phyloP scores from a whole-genome alignment of 2,797 vertebrate species.

The Kryptopterus vitreolus region DNA sequence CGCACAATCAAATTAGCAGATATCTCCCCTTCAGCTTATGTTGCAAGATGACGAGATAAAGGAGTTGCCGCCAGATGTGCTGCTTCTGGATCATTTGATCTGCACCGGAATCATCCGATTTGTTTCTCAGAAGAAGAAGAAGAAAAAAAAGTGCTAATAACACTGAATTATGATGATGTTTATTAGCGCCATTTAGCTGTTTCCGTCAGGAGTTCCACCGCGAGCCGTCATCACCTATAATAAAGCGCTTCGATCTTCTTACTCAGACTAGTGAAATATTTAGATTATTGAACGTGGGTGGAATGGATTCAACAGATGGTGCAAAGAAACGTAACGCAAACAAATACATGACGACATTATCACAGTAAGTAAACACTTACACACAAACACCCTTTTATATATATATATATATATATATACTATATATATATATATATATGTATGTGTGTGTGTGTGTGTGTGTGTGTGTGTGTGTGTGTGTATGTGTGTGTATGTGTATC shows the following conservation, averaged over 20 bases:
- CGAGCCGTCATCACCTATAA: not conserved
- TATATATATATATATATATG: no score
- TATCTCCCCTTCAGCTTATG: not conserved
- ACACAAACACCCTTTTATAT: conserved; percentile 9
- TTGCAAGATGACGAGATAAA: not conserved
- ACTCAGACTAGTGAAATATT: not conserved
- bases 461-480: no score
- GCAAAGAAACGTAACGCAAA: not conserved
- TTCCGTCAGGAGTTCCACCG: not conserved
- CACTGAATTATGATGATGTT: not conserved
- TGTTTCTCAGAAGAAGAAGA: conserved; percentile 9
- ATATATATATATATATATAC: no score
- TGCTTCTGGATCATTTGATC: not conserved
- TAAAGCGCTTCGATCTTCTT: conserved; percentile 3
- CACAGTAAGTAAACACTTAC: not conserved
- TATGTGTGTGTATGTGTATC: no score
- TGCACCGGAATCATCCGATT: not conserved
- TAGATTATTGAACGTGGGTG: conserved; percentile 2
- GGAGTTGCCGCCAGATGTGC: not conserved
- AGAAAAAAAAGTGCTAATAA: not conserved
- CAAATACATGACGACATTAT: not conserved
- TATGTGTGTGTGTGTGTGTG: no score
- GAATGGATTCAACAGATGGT: conserved; percentile 14
- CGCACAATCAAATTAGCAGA: conserved; percentile 59
- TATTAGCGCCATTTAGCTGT: conserved; percentile 4